Evolutionary conservation across 2,797 vertebrate species (phyloP).

Genomic region (Nothura maculosa): DNA sequence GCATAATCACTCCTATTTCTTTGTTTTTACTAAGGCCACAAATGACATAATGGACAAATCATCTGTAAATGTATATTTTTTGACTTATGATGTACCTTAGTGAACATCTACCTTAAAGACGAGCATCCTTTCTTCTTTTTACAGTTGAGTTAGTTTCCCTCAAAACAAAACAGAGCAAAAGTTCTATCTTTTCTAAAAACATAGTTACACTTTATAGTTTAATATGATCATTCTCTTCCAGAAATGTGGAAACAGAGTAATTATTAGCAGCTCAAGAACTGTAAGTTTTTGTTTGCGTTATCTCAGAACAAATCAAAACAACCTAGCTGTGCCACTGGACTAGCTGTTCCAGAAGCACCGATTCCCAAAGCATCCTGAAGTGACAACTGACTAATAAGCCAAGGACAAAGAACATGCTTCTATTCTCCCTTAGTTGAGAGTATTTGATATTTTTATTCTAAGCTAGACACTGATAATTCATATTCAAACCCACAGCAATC

Average conservation of each 20-base stretch:
- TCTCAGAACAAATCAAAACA: conserved; percentile 1
- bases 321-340: background rate
- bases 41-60: background rate
- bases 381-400: background rate
- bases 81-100: background rate
- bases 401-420: background rate
- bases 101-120: background rate
- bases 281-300: background rate
- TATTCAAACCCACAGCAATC: background rate
- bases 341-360: background rate
- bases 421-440: background rate
- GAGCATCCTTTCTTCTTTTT: background rate
- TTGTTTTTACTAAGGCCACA: background rate
- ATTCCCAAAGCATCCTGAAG: background rate
- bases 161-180: background rate
- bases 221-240: background rate
- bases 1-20: background rate
- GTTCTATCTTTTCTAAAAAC: background rate
- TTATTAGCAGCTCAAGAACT: background rate
- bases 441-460: background rate
- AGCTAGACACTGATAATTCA: background rate
- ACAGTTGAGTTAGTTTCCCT: background rate
- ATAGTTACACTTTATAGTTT: background rate
- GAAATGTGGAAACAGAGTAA: background rate
- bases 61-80: background rate